Base-by-base conservation (phyloP, 2,888 invertebrate species). In the Venusia cambrica region DNA sequence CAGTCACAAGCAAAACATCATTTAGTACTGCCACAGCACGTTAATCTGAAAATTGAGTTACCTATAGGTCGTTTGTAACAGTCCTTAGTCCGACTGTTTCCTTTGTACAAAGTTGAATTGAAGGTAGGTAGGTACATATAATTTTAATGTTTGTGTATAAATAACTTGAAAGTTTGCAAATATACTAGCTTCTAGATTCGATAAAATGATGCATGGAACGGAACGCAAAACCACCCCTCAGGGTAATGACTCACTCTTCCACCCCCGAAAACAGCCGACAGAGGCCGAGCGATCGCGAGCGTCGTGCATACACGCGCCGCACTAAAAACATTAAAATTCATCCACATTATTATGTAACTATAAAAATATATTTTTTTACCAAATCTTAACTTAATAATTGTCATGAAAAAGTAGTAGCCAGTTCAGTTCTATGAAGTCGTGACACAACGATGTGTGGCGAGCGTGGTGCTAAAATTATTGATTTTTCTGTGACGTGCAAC, bases 401-500 rank as follows among this genome's bases (percentile, higher is more conserved):
- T 51, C 58, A 62, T 42, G 39, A 9, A 45, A 47, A 43, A 29
- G 25, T 34, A 28, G n/a, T n/a, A 34, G 12, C 46, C 49, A 48
- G 39, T 33, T 24, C 14, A 8, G 28, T 37, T 27, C 46, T 47
- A 25, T 40, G 30, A 44, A 41, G 42, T 14, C 40, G 24, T 14
- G 16, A 38, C 26, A 11, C 41, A 50, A 58, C 55, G 48, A 65
- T 63, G 69, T 60, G 46, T 51, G 38, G 45, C 4, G 38, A 45
- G 50, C 50, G 44, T 51, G 50, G 35, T 41, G 38, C 17, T 14
- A 26, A 12, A 36, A 34, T 59, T 85, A 85, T 85, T 70, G 84
- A 85, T 85, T 85, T 85, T 84, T 58, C 48, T 37, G 67, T 78
- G 79, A 80, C 81, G 74, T 79, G 57, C 62, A 59, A 47, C 34